These are phyloP conservation scores for Bubo scandiacus DNA, from an alignment of 2,113 vertebrate genomes.

Conservation along the genomic window DNA sequence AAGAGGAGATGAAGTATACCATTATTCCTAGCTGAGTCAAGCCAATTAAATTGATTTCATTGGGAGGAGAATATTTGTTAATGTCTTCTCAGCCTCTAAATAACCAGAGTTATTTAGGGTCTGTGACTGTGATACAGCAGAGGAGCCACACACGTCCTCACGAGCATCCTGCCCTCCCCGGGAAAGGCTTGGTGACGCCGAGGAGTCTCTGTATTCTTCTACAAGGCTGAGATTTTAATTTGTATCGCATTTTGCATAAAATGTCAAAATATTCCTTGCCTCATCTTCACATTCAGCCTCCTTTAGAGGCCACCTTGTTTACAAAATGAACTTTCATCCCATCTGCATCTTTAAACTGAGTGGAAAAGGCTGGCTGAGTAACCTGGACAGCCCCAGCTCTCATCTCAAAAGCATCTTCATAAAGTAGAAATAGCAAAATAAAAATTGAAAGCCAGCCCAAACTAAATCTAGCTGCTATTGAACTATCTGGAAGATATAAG, in stretches of 20 bases:
- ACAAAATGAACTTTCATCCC: not conserved
- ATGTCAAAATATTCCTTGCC: not conserved
- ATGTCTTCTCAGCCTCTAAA: not conserved
- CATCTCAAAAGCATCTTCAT: not conserved
- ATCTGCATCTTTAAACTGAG: not conserved
- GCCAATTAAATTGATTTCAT: not conserved
- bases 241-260: not conserved
- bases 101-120: not conserved
- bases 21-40: not conserved
- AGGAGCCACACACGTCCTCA: rapidly evolving
- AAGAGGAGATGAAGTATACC: not conserved
- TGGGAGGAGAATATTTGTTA: not conserved
- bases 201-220: not conserved
- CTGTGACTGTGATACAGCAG: rapidly evolving
- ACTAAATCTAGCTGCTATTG: not conserved
- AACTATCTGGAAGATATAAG: not conserved
- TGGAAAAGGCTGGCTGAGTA: not conserved
- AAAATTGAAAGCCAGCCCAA: not conserved
- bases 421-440: not conserved
- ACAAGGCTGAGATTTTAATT: not conserved
- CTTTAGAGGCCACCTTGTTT: not conserved
- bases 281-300: not conserved
- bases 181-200: not conserved
- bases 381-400: rapidly evolving
- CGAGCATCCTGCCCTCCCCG: not conserved